Base-by-base conservation (phyloP, 1,140 invertebrate species). In the Plectrocnemia conspersa region DNA sequence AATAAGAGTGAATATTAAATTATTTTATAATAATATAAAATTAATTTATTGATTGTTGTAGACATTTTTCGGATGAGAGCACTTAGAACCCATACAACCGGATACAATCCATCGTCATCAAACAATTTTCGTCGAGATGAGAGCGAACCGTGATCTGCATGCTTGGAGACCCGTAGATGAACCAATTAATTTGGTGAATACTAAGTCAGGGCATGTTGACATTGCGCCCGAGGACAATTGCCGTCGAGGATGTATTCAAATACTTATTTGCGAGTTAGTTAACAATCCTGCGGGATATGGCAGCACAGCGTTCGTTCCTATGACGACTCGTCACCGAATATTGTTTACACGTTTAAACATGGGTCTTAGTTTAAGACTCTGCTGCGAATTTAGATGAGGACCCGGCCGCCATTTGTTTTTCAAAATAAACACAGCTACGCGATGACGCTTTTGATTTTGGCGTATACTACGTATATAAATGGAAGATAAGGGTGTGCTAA, bases 141-240 rank as follows among this genome's bases (percentile, higher is more conserved):
- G n/a, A n/a, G n/a, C n/a, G n/a, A n/a, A n/a, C n/a, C n/a, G n/a
- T n/a, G n/a, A n/a, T n/a, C n/a, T n/a, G n/a, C n/a, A n/a, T n/a
- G n/a, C n/a, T n/a, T n/a, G n/a, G n/a, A n/a, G n/a, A n/a, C n/a
- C n/a, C n/a, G n/a, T n/a, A n/a, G n/a, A n/a, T n/a, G n/a, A 48
- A 48, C 46, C 46, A 48, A 48, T 48, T 48, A 48, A 48, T 36
- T 48, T 36, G 18, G 25, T 16, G 46, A 48, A 48, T 48, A 19
- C 42, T 7, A 41, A 45, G 42, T 16, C 3, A 23, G 25, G 42
- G 22, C 42, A 24, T 23, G 42, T 45, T 23, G 42, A 45, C 42
- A 45, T 11, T 45, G 35, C 18, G 35, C 35, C 7, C 6, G 15
- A 16, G 13, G 42, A 24, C 19, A 45, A 25, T 24, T 21, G 23